Conservation (phyloP, 2,888 invertebrate genomes). For the Xestia c-nigrum region DNA sequence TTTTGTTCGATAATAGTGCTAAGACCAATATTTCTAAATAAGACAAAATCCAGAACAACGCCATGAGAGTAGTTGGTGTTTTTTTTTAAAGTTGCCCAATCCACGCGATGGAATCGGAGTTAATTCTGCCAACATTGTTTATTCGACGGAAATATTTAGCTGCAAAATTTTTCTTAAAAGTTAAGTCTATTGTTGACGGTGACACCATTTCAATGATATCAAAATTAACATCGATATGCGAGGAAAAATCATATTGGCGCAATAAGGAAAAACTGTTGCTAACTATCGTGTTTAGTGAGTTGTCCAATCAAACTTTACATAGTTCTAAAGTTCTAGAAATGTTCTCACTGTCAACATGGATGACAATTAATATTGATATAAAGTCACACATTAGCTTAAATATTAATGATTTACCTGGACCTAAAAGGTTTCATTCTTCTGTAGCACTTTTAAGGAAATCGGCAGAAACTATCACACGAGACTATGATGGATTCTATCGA, state of each 20-base stretch:
- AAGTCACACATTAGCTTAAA: neutral
- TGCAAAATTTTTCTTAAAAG: neutral
- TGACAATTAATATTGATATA: neutral
- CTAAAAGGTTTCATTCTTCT: neutral
- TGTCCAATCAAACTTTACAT: neutral
- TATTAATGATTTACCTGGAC: neutral
- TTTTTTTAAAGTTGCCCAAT: neutral
- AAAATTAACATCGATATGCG: conserved; percentile 2
- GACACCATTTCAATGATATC: neutral
- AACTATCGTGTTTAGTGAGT: neutral
- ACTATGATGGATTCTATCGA: conserved; percentile 9
- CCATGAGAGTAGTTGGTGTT: conserved; percentile 6
- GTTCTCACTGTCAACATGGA: conserved; percentile 2
- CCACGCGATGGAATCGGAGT: conserved; percentile 9
- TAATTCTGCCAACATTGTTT: neutral
- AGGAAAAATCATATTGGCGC: conserved; percentile 1
- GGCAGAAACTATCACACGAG: neutral
- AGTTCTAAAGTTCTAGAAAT: conserved; percentile 3
- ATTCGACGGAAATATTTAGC: conserved; percentile 2
- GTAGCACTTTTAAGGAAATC: neutral
- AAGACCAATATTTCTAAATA: neutral
- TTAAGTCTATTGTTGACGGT: neutral
- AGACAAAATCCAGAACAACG: conserved; percentile 4
- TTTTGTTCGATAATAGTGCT: too few species aligned
- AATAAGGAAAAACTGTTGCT: conserved; percentile 11